Evolutionary conservation across 2,888 invertebrate species (phyloP).

Genomic region (Agrochola circellaris): DNA sequence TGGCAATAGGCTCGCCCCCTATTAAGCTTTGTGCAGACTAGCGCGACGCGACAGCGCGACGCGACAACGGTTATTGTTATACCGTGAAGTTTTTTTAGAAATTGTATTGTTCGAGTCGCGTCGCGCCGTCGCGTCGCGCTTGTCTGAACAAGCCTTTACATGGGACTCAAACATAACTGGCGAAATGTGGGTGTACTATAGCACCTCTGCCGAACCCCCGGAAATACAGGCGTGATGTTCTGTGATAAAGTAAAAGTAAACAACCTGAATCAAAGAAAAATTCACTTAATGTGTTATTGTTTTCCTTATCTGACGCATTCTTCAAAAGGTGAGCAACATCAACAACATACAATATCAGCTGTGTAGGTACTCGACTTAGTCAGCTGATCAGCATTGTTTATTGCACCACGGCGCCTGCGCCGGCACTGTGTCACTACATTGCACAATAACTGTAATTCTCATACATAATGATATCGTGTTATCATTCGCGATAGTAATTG

Average conservation of each 20-base stretch:
- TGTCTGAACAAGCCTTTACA: too few species aligned
- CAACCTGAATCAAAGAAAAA: not conserved
- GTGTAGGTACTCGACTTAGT: constrained; percentile 18
- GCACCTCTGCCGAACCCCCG: too few species aligned
- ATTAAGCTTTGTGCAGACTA: too few species aligned
- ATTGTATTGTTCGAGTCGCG: too few species aligned
- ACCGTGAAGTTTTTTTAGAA: too few species aligned
- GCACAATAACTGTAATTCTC: constrained; percentile 56
- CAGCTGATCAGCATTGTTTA: constrained; percentile 32
- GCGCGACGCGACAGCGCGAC: too few species aligned
- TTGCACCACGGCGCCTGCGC: constrained; percentile 1
- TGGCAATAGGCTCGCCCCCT: too few species aligned
- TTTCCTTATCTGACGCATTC: constrained; percentile 32
- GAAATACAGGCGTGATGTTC: too few species aligned
- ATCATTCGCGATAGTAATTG: not conserved
- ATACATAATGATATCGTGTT: constrained; percentile 7
- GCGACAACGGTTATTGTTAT: too few species aligned
- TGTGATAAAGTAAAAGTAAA: constrained; percentile 4
- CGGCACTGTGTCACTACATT: constrained; percentile 41
- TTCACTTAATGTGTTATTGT: not conserved
- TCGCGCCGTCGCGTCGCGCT: too few species aligned
- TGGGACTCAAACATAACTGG: too few species aligned
- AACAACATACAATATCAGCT: constrained; percentile 41
- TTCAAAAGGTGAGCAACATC: constrained; percentile 9
- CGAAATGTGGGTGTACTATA: too few species aligned